Evolutionary conservation across 2,888 invertebrate genomes (phyloP).

Genomic region (Yponomeuta evonymella): DNA sequence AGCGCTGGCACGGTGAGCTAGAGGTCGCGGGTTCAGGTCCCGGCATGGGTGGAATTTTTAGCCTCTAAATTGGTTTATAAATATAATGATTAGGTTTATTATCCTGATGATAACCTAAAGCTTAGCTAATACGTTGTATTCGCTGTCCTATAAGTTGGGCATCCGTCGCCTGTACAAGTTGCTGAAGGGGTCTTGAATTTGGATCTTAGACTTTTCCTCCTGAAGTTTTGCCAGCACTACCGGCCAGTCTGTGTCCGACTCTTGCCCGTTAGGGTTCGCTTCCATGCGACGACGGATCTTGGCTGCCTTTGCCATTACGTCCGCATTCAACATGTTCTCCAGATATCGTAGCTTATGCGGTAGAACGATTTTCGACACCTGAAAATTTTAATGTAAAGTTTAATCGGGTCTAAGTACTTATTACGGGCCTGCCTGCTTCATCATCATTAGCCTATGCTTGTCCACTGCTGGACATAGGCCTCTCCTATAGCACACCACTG

Average conservation of each 20-base stretch:
- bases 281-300: conserved; percentile 57
- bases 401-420: background rate
- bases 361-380: conserved; percentile 61
- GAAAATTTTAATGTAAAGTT: conserved; percentile 15
- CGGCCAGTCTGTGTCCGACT: conserved; percentile 59
- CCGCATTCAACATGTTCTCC: conserved; percentile 65
- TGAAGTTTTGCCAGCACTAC: conserved; percentile 53
- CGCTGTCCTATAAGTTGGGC: conserved; percentile 30
- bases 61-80: no score
- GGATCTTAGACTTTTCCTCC: conserved; percentile 36
- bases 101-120: no score
- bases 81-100: no score
- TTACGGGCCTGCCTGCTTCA: no score
- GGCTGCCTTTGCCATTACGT: conserved; percentile 61
- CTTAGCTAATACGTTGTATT: no score
- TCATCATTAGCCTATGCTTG: no score
- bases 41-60: no score
- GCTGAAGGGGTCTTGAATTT: conserved; percentile 30
- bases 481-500: no score
- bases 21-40: no score
- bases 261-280: conserved; percentile 51
- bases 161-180: conserved; percentile 38
- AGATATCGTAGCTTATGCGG: conserved; percentile 63
- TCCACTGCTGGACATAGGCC: no score
- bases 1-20: no score